Evolutionary conservation across 23 tunicate genomes (phyloP).

Genomic region (Corella eumyota): DNA sequence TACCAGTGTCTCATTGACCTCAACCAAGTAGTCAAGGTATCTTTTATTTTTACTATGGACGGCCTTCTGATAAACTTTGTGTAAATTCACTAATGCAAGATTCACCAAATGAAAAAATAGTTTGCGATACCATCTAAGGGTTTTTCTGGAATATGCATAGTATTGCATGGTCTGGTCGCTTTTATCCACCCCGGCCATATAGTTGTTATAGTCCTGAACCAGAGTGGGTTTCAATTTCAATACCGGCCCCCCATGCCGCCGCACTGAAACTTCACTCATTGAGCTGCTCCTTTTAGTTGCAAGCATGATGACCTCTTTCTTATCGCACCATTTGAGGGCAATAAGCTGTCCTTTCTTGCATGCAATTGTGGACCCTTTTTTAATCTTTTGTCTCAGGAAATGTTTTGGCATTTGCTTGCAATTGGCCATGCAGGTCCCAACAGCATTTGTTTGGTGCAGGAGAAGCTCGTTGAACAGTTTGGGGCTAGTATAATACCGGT

Average conservation of each 20-base stretch:
- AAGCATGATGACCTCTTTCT: neutral
- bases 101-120: slow-evolving; percentile 7
- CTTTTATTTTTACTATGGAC: no score
- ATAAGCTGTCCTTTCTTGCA: neutral
- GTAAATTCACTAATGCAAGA: slow-evolving; percentile 4
- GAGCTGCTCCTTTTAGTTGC: neutral
- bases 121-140: slow-evolving; percentile 6
- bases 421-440: neutral
- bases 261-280: neutral
- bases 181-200: slow-evolving; percentile 14
- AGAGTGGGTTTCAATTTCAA: slow-evolving; percentile 5
- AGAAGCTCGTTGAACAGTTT: neutral
- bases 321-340: neutral
- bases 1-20: no score
- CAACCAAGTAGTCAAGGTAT: no score
- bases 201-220: slow-evolving; percentile 15
- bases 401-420: neutral
- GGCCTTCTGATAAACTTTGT: slow-evolving; percentile 6
- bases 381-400: neutral
- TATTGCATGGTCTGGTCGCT: slow-evolving; percentile 11
- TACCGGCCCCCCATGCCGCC: neutral
- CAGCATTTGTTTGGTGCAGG: neutral
- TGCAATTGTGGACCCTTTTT: neutral
- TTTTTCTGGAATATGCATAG: slow-evolving; percentile 6
- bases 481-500: neutral